These are phyloP conservation scores for Melanotaenia parkinsoni DNA, from an alignment of 2,797 vertebrate species.

Conservation along the genomic window DNA sequence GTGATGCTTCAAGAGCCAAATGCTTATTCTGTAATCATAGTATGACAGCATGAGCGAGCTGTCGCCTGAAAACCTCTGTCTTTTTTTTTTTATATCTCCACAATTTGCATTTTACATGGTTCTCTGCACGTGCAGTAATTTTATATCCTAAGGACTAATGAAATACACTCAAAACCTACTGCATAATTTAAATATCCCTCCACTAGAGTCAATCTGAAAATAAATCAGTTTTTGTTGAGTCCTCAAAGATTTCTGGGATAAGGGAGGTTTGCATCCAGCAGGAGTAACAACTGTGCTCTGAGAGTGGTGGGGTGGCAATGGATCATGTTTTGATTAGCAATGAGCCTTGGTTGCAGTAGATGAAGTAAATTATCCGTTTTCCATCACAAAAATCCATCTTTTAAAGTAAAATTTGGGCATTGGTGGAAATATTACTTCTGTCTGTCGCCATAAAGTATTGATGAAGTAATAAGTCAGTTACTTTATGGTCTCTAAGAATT, in stretches of 20 bases:
- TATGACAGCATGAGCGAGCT: conserved; percentile 31
- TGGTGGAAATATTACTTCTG: conserved; percentile 67
- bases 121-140: conserved; percentile 22
- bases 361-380: conserved; percentile 68
- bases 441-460: conserved; percentile 74
- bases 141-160: conserved; percentile 29
- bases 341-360: conserved; percentile 30
- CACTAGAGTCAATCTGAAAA: conserved; percentile 40
- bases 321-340: conserved; percentile 63
- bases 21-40: conserved; percentile 24
- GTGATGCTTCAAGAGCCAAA: conserved; percentile 25
- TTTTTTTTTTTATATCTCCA: conserved; percentile 20
- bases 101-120: conserved; percentile 38
- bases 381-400: conserved; percentile 59
- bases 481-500: conserved; percentile 72
- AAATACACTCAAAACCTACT: conserved; percentile 32
- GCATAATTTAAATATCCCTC: conserved; percentile 46
- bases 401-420: conserved; percentile 68
- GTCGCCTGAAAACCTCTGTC: conserved; percentile 32
- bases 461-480: conserved; percentile 69
- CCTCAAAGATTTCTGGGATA: conserved; percentile 52
- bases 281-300: conserved; percentile 38
- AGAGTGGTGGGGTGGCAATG: conserved; percentile 43
- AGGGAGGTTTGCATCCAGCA: conserved; percentile 30
- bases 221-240: conserved; percentile 53